Evolutionary conservation across 2,888 invertebrate genomes (phyloP), one percentile per base, ranked within the genome.

Genomic region (Patella depressa): DNA sequence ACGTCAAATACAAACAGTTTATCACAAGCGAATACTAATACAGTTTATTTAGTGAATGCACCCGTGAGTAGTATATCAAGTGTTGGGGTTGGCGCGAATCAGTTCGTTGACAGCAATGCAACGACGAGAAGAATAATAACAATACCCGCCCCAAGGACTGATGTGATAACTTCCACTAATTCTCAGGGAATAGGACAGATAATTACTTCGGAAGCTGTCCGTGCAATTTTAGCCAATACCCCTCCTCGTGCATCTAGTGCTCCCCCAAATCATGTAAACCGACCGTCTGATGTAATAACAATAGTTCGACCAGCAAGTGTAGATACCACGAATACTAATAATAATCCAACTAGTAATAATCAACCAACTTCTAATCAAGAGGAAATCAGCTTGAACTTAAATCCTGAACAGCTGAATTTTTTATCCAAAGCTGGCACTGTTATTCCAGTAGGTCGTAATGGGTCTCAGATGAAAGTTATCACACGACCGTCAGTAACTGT

Each of bases 381-480:
- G 72, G 83, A 72, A 80, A 79, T 77, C 19, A 78, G 57, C 76
- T 78, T 81, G 75, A 70, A 78, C 75, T 71, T 79, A 73, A 75
- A 71, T 71, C 78, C 80, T 53, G 85, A 86, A 78, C 84, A 85
- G 82, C 75, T 87, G 74, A 86, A 85, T 85, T 85, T 87, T 86
- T 86, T 88, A 86, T 84, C 85, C 79, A 86, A 87, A 83, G 81
- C 83, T 86, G 88, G 88, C 86, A 86, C 87, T 86, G 85, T 85
- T 85, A 85, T 85, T 82, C 82, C 81, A 81, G 85, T 84, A 84
- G 87, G 84, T 79, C 81, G 81, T 83, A 85, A 86, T 78, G 82
- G 83, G 72, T 82, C 85, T 78, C 83, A 34, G 34, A 74, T 70
- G 55, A 19, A 19, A 77, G 55, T 54, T 71, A 72, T 74, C 59